These are phyloP conservation scores for Spialia ferax DNA, from an alignment of 2,888 invertebrate species.

Conservation along the genomic window DNA sequence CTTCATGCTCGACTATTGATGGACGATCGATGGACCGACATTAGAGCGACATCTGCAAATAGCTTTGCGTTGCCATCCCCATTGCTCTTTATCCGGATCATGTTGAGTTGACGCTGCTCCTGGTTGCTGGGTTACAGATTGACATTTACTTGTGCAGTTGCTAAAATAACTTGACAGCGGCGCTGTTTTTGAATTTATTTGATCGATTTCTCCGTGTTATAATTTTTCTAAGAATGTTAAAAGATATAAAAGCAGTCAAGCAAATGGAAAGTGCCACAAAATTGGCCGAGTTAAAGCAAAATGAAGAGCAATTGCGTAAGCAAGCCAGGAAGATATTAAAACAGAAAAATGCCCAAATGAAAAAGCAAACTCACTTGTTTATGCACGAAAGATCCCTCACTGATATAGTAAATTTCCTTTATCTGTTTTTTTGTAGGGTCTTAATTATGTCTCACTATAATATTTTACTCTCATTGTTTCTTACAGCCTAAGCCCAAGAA, in stretches of 20 bases:
- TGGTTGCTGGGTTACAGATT: background rate
- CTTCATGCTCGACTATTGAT: no score
- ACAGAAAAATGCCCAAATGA: constrained; percentile 58
- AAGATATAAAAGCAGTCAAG: constrained; percentile 35
- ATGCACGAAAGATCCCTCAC: constrained; percentile 86
- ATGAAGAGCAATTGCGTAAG: constrained; percentile 64
- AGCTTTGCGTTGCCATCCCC: no score
- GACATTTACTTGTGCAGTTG: background rate
- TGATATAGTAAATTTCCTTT: constrained; percentile 81
- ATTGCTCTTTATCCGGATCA: no score
- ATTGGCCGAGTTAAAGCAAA: constrained; percentile 57
- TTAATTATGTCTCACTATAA: no score
- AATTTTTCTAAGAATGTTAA: constrained; percentile 53
- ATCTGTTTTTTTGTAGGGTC: no score
- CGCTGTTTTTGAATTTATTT: constrained; percentile 34
- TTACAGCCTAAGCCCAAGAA: constrained; percentile 70
- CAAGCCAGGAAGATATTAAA: constrained; percentile 70
- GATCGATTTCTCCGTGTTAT: constrained; percentile 23
- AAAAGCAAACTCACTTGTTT: constrained; percentile 81
- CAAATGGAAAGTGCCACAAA: constrained; percentile 43
- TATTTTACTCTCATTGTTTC: background rate
- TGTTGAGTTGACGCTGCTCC: no score
- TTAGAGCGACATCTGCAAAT: no score
- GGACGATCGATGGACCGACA: no score
- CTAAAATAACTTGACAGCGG: background rate